Conservation (phyloP, 2,113 vertebrate species). For the Lepus timidus region DNA sequence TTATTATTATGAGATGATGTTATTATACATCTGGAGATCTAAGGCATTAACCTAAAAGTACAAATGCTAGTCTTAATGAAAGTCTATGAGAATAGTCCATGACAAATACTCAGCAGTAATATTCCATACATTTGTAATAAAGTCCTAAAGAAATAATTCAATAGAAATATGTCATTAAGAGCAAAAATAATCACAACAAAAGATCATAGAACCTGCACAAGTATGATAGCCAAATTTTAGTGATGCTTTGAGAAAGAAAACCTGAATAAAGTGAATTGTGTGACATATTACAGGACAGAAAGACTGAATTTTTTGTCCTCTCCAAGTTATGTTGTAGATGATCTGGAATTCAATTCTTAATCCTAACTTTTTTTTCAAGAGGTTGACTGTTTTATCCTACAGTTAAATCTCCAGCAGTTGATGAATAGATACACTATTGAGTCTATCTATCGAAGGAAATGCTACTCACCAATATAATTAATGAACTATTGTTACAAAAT, state of each 20-base stretch:
- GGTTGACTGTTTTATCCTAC: conserved; percentile 42
- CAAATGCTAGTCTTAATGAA: conserved; percentile 14
- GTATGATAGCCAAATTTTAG: conserved; percentile 14
- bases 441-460: too few relatives aligned
- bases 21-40: conserved; percentile 47
- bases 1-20: conserved; percentile 29
- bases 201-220: background rate
- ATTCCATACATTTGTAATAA: conserved; percentile 45
- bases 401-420: background rate
- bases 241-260: conserved; percentile 36
- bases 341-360: conserved; percentile 52
- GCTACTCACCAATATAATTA: too few relatives aligned
- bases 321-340: conserved; percentile 48
- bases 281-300: conserved; percentile 21
- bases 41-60: conserved; percentile 47
- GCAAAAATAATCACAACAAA: conserved; percentile 28
- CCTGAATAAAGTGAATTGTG: background rate
- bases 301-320: conserved; percentile 37
- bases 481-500: too few relatives aligned
- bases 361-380: background rate
- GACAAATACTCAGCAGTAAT: conserved; percentile 16
- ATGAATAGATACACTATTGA: too few relatives aligned
- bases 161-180: conserved; percentile 47
- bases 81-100: background rate
- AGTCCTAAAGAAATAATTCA: conserved; percentile 26